These are phyloP conservation scores for Rhynchophorus ferrugineus DNA, from an alignment of 1,140 invertebrate species.

Conservation along the genomic window DNA sequence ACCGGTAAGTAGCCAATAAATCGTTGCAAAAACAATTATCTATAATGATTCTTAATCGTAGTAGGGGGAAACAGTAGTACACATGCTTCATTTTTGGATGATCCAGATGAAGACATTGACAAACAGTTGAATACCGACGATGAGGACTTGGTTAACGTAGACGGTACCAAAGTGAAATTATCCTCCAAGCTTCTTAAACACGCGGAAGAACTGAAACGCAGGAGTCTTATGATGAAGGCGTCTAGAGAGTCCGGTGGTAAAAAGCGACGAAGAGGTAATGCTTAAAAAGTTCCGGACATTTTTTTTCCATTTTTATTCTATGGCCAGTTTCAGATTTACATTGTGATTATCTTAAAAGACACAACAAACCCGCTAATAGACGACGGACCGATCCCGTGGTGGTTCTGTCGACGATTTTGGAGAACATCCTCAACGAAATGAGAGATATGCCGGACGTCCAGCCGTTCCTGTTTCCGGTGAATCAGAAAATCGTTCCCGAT, in stretches of 20 bases:
- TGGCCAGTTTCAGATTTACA: constrained; percentile 69
- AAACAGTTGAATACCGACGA: constrained; percentile 67
- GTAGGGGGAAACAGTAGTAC: constrained; percentile 47
- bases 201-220: constrained; percentile 70
- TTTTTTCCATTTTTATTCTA: not conserved
- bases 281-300: not conserved
- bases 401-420: constrained; percentile 85
- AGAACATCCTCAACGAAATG: constrained; percentile 91
- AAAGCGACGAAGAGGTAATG: constrained; percentile 50
- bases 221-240: constrained; percentile 75
- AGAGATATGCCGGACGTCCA: constrained; percentile 85
- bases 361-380: constrained; percentile 81
- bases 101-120: constrained; percentile 76
- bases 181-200: constrained; percentile 75
- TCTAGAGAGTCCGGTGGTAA: constrained; percentile 69
- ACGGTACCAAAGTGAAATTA: constrained; percentile 82
- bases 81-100: constrained; percentile 70
- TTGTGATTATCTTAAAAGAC: constrained; percentile 89
- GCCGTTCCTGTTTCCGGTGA: constrained; percentile 92
- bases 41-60: no score
- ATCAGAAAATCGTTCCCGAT: constrained; percentile 84
- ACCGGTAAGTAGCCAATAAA: constrained; percentile 33
- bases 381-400: constrained; percentile 95
- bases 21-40: not conserved
- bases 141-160: constrained; percentile 84